Evolutionary conservation across 2,797 vertebrate species (phyloP).

Genomic region (Pachyuromys duprasi): DNA sequence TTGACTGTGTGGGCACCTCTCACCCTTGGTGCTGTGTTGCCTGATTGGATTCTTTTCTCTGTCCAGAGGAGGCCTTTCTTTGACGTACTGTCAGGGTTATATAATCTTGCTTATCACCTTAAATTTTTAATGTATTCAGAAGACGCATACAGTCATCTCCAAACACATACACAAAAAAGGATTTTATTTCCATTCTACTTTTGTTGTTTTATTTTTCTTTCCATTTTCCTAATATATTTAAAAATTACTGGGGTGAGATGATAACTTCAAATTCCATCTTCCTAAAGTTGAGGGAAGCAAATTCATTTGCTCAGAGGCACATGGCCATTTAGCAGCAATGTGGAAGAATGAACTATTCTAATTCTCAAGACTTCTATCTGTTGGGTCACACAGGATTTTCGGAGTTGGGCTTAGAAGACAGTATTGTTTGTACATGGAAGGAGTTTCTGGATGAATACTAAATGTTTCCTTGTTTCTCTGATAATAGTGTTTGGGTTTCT

Average conservation of each 20-base stretch:
- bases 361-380: not conserved
- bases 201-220: not conserved
- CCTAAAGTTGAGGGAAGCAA: not conserved
- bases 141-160: not conserved
- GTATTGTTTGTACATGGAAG: not conserved
- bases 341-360: not conserved
- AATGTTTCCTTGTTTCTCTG: slow-evolving; percentile 37
- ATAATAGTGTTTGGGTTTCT: slow-evolving; percentile 34
- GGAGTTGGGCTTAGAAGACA: not conserved
- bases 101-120: not conserved
- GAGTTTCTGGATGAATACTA: slow-evolving; percentile 40
- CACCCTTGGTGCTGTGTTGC: not conserved
- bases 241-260: not conserved
- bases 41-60: not conserved
- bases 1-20: not conserved
- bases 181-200: not conserved
- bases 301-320: not conserved
- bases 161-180: not conserved
- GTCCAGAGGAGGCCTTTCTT: not conserved
- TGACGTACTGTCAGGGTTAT: not conserved
- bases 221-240: not conserved
- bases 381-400: not conserved
- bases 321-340: not conserved
- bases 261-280: not conserved
- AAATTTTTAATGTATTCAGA: slow-evolving; percentile 5